These are phyloP conservation scores for Schizothorax lantsangensis DNA, from an alignment of 2,797 vertebrate genomes.

Conservation along the genomic window DNA sequence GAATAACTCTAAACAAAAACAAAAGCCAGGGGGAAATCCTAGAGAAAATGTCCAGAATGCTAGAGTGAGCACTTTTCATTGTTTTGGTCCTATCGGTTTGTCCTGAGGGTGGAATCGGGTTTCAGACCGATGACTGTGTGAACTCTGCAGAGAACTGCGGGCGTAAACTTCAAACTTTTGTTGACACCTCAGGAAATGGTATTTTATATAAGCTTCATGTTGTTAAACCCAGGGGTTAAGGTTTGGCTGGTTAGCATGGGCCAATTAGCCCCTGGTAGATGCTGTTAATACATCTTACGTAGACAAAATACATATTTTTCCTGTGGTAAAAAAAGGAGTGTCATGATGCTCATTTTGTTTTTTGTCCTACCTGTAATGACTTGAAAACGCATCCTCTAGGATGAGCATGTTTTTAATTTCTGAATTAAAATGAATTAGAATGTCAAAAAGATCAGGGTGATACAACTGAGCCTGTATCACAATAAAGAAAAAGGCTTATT, in stretches of 20 bases:
- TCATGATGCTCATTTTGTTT: neutral
- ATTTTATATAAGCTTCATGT: conserved; percentile 20
- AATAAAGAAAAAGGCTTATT: too few relatives aligned
- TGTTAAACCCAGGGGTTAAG: conserved; percentile 8
- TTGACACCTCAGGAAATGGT: conserved; percentile 29
- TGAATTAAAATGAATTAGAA: too few relatives aligned
- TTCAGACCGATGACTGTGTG: conserved; percentile 37
- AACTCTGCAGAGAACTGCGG: conserved; percentile 23
- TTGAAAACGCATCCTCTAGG: too few relatives aligned
- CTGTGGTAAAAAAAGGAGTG: neutral
- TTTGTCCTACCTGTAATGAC: too few relatives aligned
- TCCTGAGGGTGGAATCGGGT: conserved; percentile 42
- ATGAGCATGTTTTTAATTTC: too few relatives aligned
- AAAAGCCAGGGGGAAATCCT: conserved; percentile 30
- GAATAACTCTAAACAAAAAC: conserved; percentile 40
- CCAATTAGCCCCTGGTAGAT: neutral
- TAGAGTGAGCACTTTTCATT: conserved; percentile 34
- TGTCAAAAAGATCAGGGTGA: too few relatives aligned
- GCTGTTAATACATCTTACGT: neutral
- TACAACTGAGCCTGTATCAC: too few relatives aligned
- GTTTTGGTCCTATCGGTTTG: conserved; percentile 24
- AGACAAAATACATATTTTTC: neutral
- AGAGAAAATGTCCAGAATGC: conserved; percentile 24
- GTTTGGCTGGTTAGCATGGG: conserved; percentile 3
- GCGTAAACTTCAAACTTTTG: conserved; percentile 27